Evolutionary conservation across 2,797 vertebrate species (phyloP).

Genomic region (Clarias laeviceps): DNA sequence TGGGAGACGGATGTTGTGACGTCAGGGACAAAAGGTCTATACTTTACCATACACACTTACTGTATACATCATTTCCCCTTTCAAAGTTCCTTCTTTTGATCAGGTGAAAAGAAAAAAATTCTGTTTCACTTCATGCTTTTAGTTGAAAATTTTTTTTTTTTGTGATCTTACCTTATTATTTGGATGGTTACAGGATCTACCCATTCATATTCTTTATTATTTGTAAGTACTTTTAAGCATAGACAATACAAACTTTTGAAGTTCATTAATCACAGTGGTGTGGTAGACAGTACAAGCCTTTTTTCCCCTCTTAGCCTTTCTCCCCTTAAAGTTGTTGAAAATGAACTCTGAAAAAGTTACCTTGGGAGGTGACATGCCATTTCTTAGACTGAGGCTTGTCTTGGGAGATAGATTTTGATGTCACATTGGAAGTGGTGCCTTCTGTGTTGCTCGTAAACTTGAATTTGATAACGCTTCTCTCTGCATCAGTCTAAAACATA

Average conservation of each 20-base stretch:
- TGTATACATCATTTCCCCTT: neutral
- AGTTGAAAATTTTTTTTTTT: neutral
- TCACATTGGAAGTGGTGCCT: conserved; percentile 59
- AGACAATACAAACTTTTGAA: neutral
- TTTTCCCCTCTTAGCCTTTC: too few relatives aligned
- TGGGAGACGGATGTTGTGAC: too few relatives aligned
- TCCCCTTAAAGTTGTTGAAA: neutral
- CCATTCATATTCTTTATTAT: neutral
- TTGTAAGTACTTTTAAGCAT: neutral
- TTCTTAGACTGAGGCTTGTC: conserved; percentile 62
- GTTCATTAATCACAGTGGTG: neutral
- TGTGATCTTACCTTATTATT: neutral
- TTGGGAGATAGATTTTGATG: conserved; percentile 56
- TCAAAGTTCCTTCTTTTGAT: neutral
- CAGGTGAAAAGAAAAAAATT: neutral
- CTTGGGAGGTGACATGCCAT: conserved; percentile 63
- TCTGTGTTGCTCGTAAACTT: conserved; percentile 72
- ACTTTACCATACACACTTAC: too few relatives aligned
- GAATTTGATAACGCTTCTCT: conserved; percentile 81
- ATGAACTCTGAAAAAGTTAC: conserved; percentile 65
- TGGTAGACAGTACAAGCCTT: neutral
- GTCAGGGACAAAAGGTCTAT: too few relatives aligned
- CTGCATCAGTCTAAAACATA: conserved; percentile 70
- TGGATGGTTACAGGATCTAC: neutral
- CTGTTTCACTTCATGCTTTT: neutral